phyloP scores from a whole-genome alignment of 2,113 vertebrate genomes.

The Vulpes lagopus region DNA sequence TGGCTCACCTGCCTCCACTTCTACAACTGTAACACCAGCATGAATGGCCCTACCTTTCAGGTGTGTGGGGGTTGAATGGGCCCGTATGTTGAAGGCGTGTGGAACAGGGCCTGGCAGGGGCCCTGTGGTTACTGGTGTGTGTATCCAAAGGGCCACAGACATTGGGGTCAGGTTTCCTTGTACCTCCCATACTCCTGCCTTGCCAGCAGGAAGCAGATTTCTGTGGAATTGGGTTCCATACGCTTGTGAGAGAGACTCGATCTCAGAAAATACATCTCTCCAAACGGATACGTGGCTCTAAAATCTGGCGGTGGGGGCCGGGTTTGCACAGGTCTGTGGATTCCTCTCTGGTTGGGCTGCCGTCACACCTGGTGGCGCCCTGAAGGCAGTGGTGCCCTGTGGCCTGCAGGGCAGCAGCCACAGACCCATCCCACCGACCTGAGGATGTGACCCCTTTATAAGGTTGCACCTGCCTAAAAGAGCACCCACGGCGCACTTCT shows the following conservation, averaged over 20 bases:
- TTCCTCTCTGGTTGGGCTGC: no score
- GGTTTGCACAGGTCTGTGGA: neutral
- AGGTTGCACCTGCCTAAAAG: neutral
- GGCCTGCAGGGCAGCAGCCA: neutral
- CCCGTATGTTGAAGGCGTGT: neutral
- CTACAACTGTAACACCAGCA: neutral
- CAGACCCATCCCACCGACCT: neutral
- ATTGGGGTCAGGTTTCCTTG: neutral
- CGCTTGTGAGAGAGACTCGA: neutral
- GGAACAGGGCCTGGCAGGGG: neutral
- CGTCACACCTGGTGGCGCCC: fast-evolving
- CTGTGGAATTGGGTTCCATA: neutral
- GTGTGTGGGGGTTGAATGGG: neutral
- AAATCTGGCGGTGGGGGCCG: neutral
- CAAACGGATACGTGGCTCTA: neutral
- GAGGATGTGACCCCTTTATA: neutral
- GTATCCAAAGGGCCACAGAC: neutral
- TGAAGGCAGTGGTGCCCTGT: fast-evolving
- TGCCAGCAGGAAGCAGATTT: neutral
- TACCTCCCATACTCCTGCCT: neutral
- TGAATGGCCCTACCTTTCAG: neutral
- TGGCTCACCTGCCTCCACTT: neutral
- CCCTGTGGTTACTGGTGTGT: neutral
- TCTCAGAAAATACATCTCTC: neutral
- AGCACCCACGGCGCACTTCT: neutral